Conservation (phyloP, 2,113 vertebrate genomes). For the Salvelinus fontinalis region DNA sequence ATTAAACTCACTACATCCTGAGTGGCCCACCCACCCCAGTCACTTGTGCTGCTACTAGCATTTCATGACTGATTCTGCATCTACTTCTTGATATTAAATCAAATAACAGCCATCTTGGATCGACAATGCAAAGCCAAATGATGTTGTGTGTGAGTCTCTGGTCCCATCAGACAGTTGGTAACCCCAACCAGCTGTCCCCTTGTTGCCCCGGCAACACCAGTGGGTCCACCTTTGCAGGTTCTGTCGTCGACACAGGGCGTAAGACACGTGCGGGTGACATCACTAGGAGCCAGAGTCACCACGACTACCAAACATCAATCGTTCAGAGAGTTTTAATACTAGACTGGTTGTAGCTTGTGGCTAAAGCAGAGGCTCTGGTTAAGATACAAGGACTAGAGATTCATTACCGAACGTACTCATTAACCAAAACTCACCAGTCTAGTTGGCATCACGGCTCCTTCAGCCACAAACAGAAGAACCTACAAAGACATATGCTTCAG, state of each 20-base stretch:
- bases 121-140: background rate
- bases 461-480: background rate
- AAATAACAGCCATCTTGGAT: background rate
- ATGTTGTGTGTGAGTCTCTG: background rate
- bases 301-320: too few species aligned
- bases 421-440: background rate
- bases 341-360: too few species aligned
- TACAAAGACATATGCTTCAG: background rate
- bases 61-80: too few species aligned
- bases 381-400: too few species aligned
- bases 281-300: too few species aligned
- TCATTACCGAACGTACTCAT: too few species aligned
- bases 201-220: constrained; percentile 77
- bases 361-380: too few species aligned
- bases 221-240: constrained; percentile 91
- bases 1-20: background rate
- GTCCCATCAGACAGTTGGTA: constrained; percentile 84
- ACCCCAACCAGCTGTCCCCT: constrained; percentile 78
- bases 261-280: constrained; percentile 62
- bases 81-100: too few species aligned
- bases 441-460: background rate
- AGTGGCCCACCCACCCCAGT: too few species aligned
- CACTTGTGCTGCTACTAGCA: too few species aligned
- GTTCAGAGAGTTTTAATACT: too few species aligned
- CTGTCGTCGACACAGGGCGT: constrained; percentile 76